Evolutionary conservation across 2,113 vertebrate genomes (phyloP), one percentile per base, ranked within the genome.

Genomic region (Sus scrofa): DNA sequence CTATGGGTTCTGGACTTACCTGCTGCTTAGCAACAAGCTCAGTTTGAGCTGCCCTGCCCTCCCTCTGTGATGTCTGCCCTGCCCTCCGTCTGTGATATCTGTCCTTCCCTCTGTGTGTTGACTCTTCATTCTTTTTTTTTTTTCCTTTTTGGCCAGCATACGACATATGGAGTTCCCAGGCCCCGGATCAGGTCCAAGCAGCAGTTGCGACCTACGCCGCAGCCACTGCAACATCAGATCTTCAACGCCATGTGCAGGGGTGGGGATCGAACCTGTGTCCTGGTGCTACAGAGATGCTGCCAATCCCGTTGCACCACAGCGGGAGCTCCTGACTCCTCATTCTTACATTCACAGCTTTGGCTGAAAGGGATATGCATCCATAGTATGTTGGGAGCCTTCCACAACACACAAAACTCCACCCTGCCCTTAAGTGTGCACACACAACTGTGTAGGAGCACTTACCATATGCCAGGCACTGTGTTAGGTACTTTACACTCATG

Each of bases 331-430:
- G 27, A 81, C 26, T 3, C 39, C 22, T 89, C 54, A 83, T 83
- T 95, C 67, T 89, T 82, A 78, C 74, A 83, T 84, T 77, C 50
- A 82, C 60, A 7, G 63, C 34, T 92, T 92, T 26, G 14, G 34
- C 67, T 71, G 39, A 90, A 97, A 87, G 73, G 39, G 89, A 50
- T 44, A 54, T 30, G 27, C 32, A 3, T 92, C 77, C 65, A 4
- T 50, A 89, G 19, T 63, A 50, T 14, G 39, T 62, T 81, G 71
- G 56, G 81, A 87, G n/a, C 44, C 58, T 95, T 94, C 60, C 14
- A 54, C 19, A 89, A 85, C 58, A 83, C 86, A 95, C 39, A 81
- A 89, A 95, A 92, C 52, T 37, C 63, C 22, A 83, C 39, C 22
- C 18, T 87, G 27, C 54, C 54, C 67, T 95, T 94, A 60, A 92